A percentile compares a stretch with the other conserved stretches of the same genome.
phyloP scores from a whole-genome alignment of 2,113 vertebrate species.

The Prunella himalayana region DNA sequence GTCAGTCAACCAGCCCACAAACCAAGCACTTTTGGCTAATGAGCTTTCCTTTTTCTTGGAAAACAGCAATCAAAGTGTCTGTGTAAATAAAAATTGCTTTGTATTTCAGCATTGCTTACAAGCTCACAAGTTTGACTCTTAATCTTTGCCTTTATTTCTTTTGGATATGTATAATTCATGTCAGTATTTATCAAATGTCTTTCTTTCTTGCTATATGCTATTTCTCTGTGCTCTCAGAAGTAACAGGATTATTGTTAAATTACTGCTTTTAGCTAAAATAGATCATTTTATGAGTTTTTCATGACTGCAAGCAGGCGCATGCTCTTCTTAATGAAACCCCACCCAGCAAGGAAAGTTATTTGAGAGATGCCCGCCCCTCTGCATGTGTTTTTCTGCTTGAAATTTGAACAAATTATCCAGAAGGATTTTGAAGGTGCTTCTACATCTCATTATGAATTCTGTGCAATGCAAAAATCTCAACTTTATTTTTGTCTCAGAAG shows the following conservation, averaged over 20 bases:
- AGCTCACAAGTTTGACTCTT: neutral
- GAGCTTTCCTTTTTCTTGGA: neutral
- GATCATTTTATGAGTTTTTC: neutral
- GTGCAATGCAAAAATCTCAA: neutral
- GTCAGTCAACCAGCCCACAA: neutral
- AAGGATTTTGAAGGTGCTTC: neutral
- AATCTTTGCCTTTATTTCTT: neutral
- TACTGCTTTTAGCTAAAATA: neutral
- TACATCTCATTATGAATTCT: slow-evolving; percentile 19
- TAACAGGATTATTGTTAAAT: neutral
- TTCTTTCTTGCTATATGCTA: neutral
- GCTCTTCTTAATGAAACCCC: neutral
- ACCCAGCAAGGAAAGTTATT: neutral
- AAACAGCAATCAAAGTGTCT: neutral
- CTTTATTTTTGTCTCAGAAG: slow-evolving; percentile 32
- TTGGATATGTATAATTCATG: neutral
- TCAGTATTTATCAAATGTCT: neutral
- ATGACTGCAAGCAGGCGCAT: neutral
- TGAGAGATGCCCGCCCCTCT: neutral
- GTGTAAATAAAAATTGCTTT: neutral
- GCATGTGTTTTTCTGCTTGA: neutral
- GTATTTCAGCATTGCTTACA: neutral
- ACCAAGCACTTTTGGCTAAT: neutral
- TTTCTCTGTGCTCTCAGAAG: neutral
- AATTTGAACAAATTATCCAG: neutral